Evolutionary conservation across 2,888 invertebrate genomes (phyloP).

Genomic region (Oligia fasciuncula): DNA sequence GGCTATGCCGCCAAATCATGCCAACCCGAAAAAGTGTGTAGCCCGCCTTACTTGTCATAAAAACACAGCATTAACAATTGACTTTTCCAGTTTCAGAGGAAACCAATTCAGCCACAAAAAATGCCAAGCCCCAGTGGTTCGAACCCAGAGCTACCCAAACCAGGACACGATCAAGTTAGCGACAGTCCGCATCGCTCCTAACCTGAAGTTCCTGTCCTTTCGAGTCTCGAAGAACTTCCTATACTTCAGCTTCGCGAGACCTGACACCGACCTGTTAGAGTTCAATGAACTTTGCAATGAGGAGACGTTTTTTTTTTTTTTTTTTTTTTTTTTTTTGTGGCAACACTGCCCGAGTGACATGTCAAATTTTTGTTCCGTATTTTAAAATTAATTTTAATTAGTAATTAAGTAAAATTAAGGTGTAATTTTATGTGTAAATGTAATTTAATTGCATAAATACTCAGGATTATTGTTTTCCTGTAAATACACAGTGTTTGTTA

Average conservation of each 20-base stretch:
- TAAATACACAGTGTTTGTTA: too few relatives aligned
- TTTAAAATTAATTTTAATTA: too few relatives aligned
- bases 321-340: too few relatives aligned
- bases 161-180: conserved; percentile 77
- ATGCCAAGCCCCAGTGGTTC: conserved; percentile 54
- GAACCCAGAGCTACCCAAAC: conserved; percentile 46
- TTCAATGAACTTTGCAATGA: conserved; percentile 76
- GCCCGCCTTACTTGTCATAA: not conserved
- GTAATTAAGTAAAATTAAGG: too few relatives aligned
- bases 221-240: conserved; percentile 81
- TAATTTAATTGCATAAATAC: too few relatives aligned
- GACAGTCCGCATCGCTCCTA: conserved; percentile 74
- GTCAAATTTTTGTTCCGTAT: too few relatives aligned
- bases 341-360: too few relatives aligned
- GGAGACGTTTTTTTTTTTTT: too few relatives aligned
- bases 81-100: conserved; percentile 66
- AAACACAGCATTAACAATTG: not conserved
- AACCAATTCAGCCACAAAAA: conserved; percentile 58
- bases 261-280: conserved; percentile 77
- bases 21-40: not conserved
- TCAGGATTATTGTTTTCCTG: too few relatives aligned
- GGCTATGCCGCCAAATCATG: not conserved
- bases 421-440: too few relatives aligned
- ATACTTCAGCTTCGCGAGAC: conserved; percentile 80
- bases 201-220: conserved; percentile 78